Evolutionary conservation across 2,888 invertebrate species (phyloP), one percentile per base, ranked within the genome.

Genomic region (Piscicola geometra): DNA sequence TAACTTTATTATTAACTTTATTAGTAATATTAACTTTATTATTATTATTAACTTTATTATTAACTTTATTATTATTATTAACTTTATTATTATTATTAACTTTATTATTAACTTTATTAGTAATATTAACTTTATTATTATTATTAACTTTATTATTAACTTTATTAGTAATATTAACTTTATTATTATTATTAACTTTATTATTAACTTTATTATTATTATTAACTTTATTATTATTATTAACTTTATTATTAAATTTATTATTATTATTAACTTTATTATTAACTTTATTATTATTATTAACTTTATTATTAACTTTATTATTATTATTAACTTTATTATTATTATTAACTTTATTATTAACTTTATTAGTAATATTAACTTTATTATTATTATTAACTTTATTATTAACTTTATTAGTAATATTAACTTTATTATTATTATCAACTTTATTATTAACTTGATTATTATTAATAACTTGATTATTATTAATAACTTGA

Each of bases 211-310:
- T 41, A 50, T 1, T 71, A 71, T 1, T 71, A 71, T 1, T 71
- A 41, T 1, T 71, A 41, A 28, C 47, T 36, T 9, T 41, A 71
- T 52, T 50, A 50, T 25, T 71, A 71, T 56, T 41, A 67, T 32
- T 41, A 35, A n/a, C 25, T 15, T 12, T 41, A 0, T 12, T 60
- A 41, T 12, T 28, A 71, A 25, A 28, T 18, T 1, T 1, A 25
- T 47, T 47, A 71, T n/a, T 50, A 28, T 28, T 30, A 41, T 41
- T 41, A 9, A 15, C 15, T 41, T 15, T 9, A 15, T 41, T 41
- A 5, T 41, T 15, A 15, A 15, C 41, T 15, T 41, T 15, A n/a
- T n/a, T n/a, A n/a, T n/a, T n/a, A n/a, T n/a, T 35, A n/a, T 30
- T 41, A 50, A 0, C 47, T 47, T 1, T 71, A 71, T 1, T 71